These are phyloP conservation scores for Apodemia duryi DNA, from an alignment of 2,888 invertebrate genomes.

Conservation along the genomic window DNA sequence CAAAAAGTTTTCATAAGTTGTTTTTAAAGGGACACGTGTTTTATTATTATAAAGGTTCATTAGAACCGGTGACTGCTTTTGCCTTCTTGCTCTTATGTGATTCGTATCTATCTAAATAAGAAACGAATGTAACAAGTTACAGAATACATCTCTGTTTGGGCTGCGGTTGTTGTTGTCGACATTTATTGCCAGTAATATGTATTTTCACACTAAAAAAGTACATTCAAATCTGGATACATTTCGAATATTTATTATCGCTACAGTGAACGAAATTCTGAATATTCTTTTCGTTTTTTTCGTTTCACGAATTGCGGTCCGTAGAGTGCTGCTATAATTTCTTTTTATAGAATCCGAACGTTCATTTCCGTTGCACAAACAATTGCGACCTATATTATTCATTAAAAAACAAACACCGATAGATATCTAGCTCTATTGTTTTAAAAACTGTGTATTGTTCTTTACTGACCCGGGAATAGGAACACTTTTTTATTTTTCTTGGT, in stretches of 20 bases:
- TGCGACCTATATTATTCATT: slow-evolving; percentile 9
- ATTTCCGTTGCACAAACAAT: slow-evolving; percentile 8
- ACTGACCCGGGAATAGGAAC: background rate
- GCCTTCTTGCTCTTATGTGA: background rate
- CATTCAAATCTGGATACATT: background rate
- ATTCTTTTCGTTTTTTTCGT: slow-evolving; percentile 10
- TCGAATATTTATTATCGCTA: slow-evolving; percentile 8
- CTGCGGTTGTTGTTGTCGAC: slow-evolving; percentile 7
- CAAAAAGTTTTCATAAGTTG: no score
- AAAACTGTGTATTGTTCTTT: background rate
- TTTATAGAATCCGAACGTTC: slow-evolving; percentile 8
- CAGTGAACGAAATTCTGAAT: slow-evolving; percentile 8
- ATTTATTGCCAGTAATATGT: slow-evolving; percentile 11
- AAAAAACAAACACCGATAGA: background rate
- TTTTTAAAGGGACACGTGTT: no score
- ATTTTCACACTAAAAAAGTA: slow-evolving; percentile 3
- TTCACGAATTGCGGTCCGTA: background rate
- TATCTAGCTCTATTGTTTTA: slow-evolving; percentile 2
- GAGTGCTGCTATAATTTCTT: slow-evolving; percentile 5
- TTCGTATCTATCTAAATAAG: background rate
- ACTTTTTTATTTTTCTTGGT: background rate
- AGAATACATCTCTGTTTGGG: background rate
- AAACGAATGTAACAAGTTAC: background rate
- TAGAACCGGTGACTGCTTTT: background rate
- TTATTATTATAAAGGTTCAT: no score